Evolutionary conservation across 2,797 vertebrate species (phyloP).

Genomic region (Dermochelys coriacea): DNA sequence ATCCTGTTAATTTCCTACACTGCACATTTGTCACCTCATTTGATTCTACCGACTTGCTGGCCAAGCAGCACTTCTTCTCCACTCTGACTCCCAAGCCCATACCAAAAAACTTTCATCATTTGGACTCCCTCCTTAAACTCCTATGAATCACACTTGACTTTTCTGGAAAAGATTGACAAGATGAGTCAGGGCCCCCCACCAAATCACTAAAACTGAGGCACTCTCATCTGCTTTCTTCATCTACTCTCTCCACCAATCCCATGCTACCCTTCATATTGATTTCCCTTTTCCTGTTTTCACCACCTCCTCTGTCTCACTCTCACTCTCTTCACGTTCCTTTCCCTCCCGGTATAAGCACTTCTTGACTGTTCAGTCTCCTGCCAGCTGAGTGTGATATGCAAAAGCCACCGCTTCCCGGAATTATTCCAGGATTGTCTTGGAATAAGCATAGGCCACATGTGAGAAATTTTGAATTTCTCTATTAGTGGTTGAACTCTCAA

Average conservation of each 20-base stretch:
- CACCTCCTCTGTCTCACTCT: neutral
- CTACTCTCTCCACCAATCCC: neutral
- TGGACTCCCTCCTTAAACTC: neutral
- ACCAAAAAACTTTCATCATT: no score
- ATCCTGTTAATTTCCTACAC: neutral
- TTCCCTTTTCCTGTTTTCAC: neutral
- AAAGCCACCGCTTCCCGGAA: neutral
- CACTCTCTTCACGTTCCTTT: neutral
- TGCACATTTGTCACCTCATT: neutral
- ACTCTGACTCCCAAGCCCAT: neutral
- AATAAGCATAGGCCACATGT: neutral
- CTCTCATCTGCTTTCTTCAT: neutral
- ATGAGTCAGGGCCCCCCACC: no score
- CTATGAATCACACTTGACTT: neutral
- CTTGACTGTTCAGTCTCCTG: neutral
- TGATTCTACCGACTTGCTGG: neutral
- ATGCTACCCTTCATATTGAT: neutral
- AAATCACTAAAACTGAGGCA: neutral
- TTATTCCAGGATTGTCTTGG: neutral
- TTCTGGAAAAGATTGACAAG: neutral
- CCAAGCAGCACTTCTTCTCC: neutral
- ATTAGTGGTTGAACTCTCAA: neutral
- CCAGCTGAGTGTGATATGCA: neutral
- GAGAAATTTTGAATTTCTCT: neutral
- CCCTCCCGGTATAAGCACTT: neutral